Conservation (phyloP, 2,113 vertebrate species). For the Ptychochromis oligacanthus region DNA sequence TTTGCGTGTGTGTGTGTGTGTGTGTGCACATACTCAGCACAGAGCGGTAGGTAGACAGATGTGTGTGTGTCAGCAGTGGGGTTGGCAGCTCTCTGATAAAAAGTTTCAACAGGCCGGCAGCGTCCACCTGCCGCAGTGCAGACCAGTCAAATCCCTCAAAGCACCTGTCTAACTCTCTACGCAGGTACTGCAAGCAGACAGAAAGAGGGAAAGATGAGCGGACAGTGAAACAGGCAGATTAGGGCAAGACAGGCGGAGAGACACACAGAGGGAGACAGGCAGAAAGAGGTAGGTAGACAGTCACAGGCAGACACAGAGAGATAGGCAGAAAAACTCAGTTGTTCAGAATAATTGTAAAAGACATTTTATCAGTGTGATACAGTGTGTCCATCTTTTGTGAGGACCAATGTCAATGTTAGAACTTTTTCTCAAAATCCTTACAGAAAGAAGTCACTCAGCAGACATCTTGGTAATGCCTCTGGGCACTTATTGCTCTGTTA, state of each 20-base stretch:
- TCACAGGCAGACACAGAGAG: background rate
- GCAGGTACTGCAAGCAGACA: slow-evolving; percentile 81
- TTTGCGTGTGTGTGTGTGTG: slow-evolving; percentile 7
- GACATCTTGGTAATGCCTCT: background rate
- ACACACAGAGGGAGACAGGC: background rate
- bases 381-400: background rate
- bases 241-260: background rate
- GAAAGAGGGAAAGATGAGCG: background rate
- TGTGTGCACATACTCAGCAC: slow-evolving; percentile 84
- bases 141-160: slow-evolving; percentile 92
- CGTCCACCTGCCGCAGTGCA: slow-evolving; percentile 90
- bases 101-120: slow-evolving; percentile 92
- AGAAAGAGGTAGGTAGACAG: background rate
- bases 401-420: background rate
- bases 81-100: slow-evolving; percentile 94
- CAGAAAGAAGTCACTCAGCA: background rate
- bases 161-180: slow-evolving; percentile 89
- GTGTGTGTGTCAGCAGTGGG: slow-evolving; percentile 90
- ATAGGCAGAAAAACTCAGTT: background rate
- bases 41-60: slow-evolving; percentile 86
- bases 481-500: rapidly evolving
- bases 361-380: background rate
- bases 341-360: background rate
- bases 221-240: background rate
- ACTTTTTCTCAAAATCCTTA: background rate